Evolutionary conservation across 53 echinoderm and acorn worm genomes (phyloP).

Genomic region (Crossaster papposus): DNA sequence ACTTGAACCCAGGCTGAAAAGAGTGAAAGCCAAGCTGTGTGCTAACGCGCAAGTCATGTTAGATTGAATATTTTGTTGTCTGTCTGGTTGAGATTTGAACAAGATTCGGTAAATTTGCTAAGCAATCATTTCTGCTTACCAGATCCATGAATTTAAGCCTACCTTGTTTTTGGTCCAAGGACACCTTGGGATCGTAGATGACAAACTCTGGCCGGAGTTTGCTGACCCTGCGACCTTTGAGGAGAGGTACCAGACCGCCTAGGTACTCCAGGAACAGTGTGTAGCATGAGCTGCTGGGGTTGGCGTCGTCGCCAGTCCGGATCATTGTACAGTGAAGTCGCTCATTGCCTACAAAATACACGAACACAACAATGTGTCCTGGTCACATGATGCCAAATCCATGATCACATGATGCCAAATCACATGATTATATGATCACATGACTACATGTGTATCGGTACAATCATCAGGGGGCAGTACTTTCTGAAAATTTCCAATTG

Average conservation of each 20-base stretch:
- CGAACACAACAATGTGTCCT: background rate
- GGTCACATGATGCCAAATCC: no score
- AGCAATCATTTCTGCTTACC: background rate
- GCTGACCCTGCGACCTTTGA: constrained; percentile 95
- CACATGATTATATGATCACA: no score
- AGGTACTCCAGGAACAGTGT: constrained; percentile 96
- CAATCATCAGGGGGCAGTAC: no score
- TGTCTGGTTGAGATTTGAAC: no score
- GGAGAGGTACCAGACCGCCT: constrained; percentile 93
- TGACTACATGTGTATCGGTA: no score
- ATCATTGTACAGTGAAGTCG: constrained; percentile 98
- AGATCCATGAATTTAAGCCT: background rate
- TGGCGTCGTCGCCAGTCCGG: constrained; percentile 89
- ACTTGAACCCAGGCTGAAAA: no score
- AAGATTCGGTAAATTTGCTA: background rate
- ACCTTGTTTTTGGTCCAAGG: constrained; percentile 68
- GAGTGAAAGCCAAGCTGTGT: no score
- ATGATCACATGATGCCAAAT: no score
- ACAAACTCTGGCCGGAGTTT: constrained; percentile 99
- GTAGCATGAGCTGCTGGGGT: constrained; percentile 91
- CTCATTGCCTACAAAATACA: constrained; percentile 77
- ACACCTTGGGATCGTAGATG: constrained; percentile 93
- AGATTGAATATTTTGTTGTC: no score
- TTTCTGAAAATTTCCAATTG: no score
- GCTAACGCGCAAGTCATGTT: no score